phyloP scores from a whole-genome alignment of 2,888 invertebrate species.

The Hirtodrosophila confusa region DNA sequence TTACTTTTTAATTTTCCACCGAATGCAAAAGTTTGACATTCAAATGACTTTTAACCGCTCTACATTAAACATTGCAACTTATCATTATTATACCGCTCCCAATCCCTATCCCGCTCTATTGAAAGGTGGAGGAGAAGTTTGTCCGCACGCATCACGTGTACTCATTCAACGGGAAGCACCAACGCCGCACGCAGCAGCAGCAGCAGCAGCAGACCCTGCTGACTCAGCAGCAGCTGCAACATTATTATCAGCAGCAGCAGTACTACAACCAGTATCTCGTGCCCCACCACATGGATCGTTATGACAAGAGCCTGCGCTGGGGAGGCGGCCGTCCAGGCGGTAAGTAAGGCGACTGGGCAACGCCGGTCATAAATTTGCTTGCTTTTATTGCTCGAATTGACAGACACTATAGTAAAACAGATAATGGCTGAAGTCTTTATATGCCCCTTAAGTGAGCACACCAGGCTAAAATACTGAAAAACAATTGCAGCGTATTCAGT shows the following conservation, averaged over 20 bases:
- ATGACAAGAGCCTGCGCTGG: constrained; percentile 82
- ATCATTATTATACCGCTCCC: constrained; percentile 7
- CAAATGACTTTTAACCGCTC: constrained; percentile 62
- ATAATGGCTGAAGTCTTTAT: not conserved
- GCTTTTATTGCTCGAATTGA: no score
- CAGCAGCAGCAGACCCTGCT: constrained; percentile 80
- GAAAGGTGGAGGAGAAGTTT: constrained; percentile 84
- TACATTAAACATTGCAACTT: constrained; percentile 42
- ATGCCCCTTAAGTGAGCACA: not conserved
- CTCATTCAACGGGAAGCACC: constrained; percentile 81
- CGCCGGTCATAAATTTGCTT: not conserved
- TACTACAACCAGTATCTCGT: constrained; percentile 78
- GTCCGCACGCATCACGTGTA: constrained; percentile 83
- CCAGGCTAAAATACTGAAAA: not conserved
- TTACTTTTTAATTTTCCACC: constrained; percentile 67
- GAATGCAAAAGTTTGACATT: constrained; percentile 63
- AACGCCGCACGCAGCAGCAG: constrained; percentile 82
- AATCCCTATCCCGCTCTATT: not conserved
- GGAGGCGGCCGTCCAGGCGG: constrained; percentile 74
- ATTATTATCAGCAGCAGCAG: constrained; percentile 76
- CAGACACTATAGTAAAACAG: not conserved
- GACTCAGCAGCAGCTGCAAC: constrained; percentile 74
- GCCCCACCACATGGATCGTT: constrained; percentile 80
- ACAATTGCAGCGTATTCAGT: not conserved
- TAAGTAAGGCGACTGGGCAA: constrained; percentile 36